Evolutionary conservation across 2,888 invertebrate genomes (phyloP).

Genomic region (Beris chalybata): DNA sequence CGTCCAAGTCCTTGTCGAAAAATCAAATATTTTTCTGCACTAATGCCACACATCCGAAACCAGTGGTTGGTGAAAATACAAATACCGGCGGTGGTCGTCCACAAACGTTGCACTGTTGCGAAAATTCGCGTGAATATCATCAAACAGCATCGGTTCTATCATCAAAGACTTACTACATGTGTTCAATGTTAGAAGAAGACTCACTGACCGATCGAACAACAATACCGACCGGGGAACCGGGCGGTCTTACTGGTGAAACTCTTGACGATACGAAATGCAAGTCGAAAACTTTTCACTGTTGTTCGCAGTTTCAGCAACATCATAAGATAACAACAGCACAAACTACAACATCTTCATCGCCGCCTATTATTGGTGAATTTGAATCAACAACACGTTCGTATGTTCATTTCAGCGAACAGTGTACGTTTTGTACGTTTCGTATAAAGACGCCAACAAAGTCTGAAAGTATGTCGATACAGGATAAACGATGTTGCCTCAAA

Average conservation of each 20-base stretch:
- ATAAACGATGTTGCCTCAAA: conserved; percentile 47
- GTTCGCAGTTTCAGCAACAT: conserved; percentile 51
- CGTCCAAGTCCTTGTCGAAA: conserved; percentile 44
- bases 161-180: conserved; percentile 56
- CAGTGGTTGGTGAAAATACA: conserved; percentile 33
- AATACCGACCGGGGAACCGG: conserved; percentile 33
- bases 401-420: conserved; percentile 54
- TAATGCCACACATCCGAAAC: conserved; percentile 53
- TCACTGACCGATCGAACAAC: conserved; percentile 40
- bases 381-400: conserved; percentile 43
- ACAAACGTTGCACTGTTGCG: conserved; percentile 56
- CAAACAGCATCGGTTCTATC: conserved; percentile 42
- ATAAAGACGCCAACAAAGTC: conserved; percentile 47
- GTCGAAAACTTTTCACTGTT: conserved; percentile 55
- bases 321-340: conserved; percentile 40
- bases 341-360: conserved; percentile 46
- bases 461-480: conserved; percentile 39
- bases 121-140: conserved; percentile 54
- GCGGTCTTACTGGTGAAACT: conserved; percentile 1
- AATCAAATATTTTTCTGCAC: conserved; percentile 55
- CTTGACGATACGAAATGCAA: conserved; percentile 34
- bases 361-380: conserved; percentile 46
- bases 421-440: conserved; percentile 55
- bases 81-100: conserved; percentile 44
- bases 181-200: conserved; percentile 58